Percentiles rank a stretch among this genome's conserved stretches.
These are phyloP conservation scores for Balaeniceps rex DNA, from an alignment of 2,113 vertebrate genomes.

Conservation along the genomic window DNA sequence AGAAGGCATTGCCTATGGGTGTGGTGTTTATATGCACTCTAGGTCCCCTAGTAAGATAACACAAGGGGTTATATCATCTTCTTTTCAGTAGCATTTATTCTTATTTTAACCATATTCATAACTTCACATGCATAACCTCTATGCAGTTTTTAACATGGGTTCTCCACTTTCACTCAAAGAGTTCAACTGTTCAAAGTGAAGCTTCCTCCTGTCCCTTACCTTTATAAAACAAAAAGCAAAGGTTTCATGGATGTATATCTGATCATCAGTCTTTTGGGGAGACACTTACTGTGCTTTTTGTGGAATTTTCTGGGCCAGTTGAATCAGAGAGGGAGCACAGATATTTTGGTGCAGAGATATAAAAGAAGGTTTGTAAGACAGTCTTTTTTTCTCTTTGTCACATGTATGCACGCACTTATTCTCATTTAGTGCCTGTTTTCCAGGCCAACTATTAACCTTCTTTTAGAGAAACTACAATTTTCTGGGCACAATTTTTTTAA, in stretches of 20 bases:
- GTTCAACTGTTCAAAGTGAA: background rate
- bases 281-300: background rate
- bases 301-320: background rate
- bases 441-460: background rate
- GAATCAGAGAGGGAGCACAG: background rate
- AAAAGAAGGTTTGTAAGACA: background rate
- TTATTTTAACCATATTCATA: background rate
- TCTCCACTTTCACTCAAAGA: background rate
- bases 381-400: background rate
- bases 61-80: background rate
- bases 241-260: background rate
- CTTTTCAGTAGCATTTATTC: background rate
- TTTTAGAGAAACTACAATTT: background rate
- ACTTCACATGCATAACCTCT: background rate
- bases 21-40: rapidly evolving
- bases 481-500: background rate
- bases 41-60: background rate
- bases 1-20: background rate
- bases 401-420: background rate
- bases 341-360: background rate
- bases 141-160: background rate
- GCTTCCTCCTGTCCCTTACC: background rate
- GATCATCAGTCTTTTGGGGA: background rate
- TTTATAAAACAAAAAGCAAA: background rate
- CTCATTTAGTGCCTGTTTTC: background rate